Percentiles rank a stretch among this genome's conserved stretches.
Evolutionary conservation across 2,113 vertebrate species (phyloP).

Genomic region (Siniperca knerii): DNA sequence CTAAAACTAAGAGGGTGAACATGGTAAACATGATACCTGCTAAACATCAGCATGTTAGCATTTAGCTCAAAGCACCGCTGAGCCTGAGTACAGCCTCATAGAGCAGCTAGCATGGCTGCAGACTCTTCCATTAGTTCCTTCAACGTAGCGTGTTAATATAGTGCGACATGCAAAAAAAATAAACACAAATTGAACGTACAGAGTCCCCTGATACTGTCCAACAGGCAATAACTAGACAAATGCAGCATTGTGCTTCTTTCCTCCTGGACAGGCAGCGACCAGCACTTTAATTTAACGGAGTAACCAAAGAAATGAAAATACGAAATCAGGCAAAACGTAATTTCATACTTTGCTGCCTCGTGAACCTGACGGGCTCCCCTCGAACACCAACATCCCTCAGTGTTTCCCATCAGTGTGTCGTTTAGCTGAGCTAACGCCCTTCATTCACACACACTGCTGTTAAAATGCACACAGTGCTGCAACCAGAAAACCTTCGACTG

Average conservation of each 20-base stretch:
- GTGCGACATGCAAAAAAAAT: neutral
- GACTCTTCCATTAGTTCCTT: no score
- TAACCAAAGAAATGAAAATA: neutral
- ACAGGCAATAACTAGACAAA: neutral
- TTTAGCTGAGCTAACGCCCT: conserved; percentile 3
- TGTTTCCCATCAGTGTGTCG: neutral
- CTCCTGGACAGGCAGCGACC: neutral
- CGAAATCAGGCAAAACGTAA: conserved; percentile 8
- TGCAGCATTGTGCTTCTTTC: neutral
- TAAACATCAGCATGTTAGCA: no score
- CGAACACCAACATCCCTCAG: neutral
- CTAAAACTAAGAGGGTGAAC: no score
- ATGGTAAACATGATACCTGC: no score
- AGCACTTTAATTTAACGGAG: neutral
- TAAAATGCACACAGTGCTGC: neutral
- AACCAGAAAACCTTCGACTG: neutral
- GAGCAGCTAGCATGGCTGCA: no score
- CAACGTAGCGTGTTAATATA: no score
- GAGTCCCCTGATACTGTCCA: neutral
- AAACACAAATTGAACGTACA: neutral
- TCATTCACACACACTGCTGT: neutral
- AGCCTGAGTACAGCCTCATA: no score
- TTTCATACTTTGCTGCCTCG: conserved; percentile 38
- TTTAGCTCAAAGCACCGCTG: no score
- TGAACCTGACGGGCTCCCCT: neutral